Evolutionary conservation across 2,113 vertebrate genomes (phyloP).

Genomic region (cat (Felis catus)): F.catus_Fca126_mat1.0 CM031413.1:38109501-38110000

Average conservation of each 20-base stretch:
- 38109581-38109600: background rate
- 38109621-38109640: background rate
- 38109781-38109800: background rate
- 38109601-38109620: background rate
- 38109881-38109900: background rate
- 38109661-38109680: background rate
- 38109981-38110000: background rate
- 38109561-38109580: background rate
- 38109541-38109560: background rate
- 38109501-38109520: background rate
- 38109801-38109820: background rate
- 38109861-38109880: background rate
- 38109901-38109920: background rate
- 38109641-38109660: background rate
- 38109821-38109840: background rate
- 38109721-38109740: background rate
- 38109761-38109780: background rate
- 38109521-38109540: background rate
- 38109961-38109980: background rate
- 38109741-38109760: background rate
- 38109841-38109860: background rate
- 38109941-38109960: background rate
- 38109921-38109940: background rate
- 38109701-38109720: background rate
- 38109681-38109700: background rate